Evolutionary conservation across 2,797 vertebrate genomes (phyloP).

Genomic region (Echeneis naucrates): DNA sequence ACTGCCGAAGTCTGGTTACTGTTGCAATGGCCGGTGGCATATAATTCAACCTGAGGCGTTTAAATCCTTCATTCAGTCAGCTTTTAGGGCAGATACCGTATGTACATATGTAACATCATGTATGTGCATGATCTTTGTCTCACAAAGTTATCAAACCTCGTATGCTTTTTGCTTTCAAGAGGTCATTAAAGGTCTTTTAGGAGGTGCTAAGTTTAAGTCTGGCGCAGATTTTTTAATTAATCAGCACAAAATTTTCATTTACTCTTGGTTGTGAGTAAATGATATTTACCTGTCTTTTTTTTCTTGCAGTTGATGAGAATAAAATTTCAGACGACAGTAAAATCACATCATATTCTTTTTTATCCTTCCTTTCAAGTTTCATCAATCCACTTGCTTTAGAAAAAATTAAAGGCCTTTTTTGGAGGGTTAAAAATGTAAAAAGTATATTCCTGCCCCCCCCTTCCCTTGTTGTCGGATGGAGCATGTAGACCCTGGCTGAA

Average conservation of each 20-base stretch:
- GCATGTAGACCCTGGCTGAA: constrained; percentile 16
- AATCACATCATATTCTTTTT: constrained; percentile 18
- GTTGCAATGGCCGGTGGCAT: constrained; percentile 1
- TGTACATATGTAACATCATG: neutral
- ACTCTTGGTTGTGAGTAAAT: constrained; percentile 17
- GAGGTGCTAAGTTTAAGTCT: too few relatives aligned
- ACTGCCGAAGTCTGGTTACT: constrained; percentile 34
- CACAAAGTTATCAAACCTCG: constrained; percentile 44
- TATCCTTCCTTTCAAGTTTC: constrained; percentile 46
- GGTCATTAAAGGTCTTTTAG: neutral
- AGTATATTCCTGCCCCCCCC: constrained; percentile 3
- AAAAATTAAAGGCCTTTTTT: neutral
- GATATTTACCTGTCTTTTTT: too few relatives aligned
- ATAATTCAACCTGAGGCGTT: constrained; percentile 10
- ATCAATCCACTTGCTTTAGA: constrained; percentile 20
- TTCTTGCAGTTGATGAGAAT: constrained; percentile 19
- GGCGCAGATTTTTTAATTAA: constrained; percentile 52
- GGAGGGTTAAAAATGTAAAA: constrained; percentile 6
- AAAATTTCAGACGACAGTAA: constrained; percentile 25
- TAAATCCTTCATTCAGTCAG: neutral
- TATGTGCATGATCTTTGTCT: constrained; percentile 11
- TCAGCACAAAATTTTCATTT: constrained; percentile 31
- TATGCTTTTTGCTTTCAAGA: constrained; percentile 1
- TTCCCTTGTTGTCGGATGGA: constrained; percentile 27
- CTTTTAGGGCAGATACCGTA: neutral